phyloP scores from a whole-genome alignment of 2,888 invertebrate genomes.

The Endotricha flammealis region DNA sequence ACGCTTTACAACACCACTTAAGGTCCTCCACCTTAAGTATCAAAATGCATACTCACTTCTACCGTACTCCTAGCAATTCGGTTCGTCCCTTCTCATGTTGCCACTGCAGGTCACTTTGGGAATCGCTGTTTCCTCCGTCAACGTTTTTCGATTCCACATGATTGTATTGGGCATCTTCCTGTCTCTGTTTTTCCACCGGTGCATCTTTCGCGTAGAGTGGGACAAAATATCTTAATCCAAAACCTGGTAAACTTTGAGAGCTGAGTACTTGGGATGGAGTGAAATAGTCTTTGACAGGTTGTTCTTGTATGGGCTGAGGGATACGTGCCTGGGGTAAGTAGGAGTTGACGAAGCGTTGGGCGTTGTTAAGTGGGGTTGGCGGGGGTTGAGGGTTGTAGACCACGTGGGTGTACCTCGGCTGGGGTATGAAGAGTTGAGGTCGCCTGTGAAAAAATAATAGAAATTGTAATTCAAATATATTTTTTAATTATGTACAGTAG shows the following conservation, averaged over 20 bases:
- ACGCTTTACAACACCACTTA: too few relatives aligned
- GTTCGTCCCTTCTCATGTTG: conserved; percentile 57
- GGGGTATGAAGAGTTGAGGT: conserved; percentile 59
- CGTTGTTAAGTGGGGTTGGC: conserved; percentile 46
- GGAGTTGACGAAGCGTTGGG: conserved; percentile 62
- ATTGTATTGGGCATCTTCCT: conserved; percentile 59
- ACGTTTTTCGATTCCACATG: conserved; percentile 51
- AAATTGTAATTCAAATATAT: conserved; percentile 6
- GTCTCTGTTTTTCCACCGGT: conserved; percentile 33
- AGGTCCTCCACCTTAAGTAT: too few relatives aligned
- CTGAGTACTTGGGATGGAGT: conserved; percentile 51
- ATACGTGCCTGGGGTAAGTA: conserved; percentile 41
- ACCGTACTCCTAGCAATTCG: conserved; percentile 43
- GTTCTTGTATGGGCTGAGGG: conserved; percentile 32
- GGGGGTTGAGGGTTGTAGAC: conserved; percentile 39
- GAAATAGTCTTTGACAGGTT: conserved; percentile 39
- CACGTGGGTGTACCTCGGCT: conserved; percentile 61
- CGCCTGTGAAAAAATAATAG: conserved; percentile 42
- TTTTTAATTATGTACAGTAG: too few relatives aligned
- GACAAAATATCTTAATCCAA: conserved; percentile 61
- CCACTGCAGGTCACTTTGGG: conserved; percentile 56
- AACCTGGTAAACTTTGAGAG: conserved; percentile 58
- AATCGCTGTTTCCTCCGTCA: conserved; percentile 33
- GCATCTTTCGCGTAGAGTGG: conserved; percentile 42
- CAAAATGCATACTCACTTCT: conserved; percentile 49